These are phyloP conservation scores for Zootermopsis nevadensis DNA, from an alignment of 2,888 invertebrate genomes.

Conservation along the genomic window DNA sequence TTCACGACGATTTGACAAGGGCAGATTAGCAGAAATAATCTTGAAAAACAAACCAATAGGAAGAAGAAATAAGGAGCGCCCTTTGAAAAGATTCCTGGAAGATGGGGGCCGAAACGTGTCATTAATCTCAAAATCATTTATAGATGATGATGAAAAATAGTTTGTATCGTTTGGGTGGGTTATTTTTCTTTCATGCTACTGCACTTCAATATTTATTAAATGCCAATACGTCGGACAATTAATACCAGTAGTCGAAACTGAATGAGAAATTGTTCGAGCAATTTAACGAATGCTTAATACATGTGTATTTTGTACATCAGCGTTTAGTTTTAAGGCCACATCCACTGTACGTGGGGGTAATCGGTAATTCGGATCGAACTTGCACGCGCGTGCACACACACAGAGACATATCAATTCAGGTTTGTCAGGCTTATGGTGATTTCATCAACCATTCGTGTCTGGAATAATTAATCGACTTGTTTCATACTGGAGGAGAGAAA, in stretches of 20 bases:
- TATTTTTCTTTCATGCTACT: conserved; percentile 1
- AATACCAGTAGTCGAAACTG: conserved; percentile 12
- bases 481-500: conserved; percentile 24
- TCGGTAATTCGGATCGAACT: conserved; percentile 39
- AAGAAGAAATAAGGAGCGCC: too few relatives aligned
- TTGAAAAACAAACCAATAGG: too few relatives aligned
- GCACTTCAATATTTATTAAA: conserved; percentile 38
- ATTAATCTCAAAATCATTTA: too few relatives aligned
- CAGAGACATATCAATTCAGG: conserved; percentile 34
- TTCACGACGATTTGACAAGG: too few relatives aligned
- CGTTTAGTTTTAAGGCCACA: conserved; percentile 34
- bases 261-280: conserved; percentile 30
- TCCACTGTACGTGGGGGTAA: conserved; percentile 19
- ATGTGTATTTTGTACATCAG: conserved; percentile 39
- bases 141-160: too few relatives aligned
- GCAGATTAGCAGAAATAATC: too few relatives aligned
- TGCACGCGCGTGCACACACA: conserved; percentile 16
- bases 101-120: too few relatives aligned
- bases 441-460: conserved; percentile 43
- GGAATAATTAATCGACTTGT: conserved; percentile 43
- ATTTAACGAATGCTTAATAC: conserved; percentile 40
- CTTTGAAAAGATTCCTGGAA: too few relatives aligned
- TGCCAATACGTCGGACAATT: conserved; percentile 30
- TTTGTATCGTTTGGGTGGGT: conserved; percentile 21
- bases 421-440: conserved; percentile 41